phyloP scores from a whole-genome alignment of 2,888 invertebrate genomes.

The Polydesmus complanatus region DNA sequence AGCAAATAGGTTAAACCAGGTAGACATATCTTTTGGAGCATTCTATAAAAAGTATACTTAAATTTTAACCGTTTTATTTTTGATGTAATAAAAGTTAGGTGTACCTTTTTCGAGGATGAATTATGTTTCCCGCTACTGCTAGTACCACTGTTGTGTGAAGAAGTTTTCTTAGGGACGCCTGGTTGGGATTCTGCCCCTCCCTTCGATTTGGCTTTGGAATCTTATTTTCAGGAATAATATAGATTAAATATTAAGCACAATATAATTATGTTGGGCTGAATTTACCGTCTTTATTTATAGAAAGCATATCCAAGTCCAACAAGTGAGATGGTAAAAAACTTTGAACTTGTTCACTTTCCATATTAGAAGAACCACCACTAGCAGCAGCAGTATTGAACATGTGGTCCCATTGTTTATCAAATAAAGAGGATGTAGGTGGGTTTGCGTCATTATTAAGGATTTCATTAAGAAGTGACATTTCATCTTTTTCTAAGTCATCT shows the following conservation, averaged over 20 bases:
- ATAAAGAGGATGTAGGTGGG: not conserved
- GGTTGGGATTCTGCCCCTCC: too few species aligned
- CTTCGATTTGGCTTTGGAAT: too few species aligned
- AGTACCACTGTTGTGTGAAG: not conserved
- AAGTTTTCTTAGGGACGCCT: too few species aligned
- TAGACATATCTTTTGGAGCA: slow-evolving; percentile 20
- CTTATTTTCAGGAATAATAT: too few species aligned
- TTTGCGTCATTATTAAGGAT: slow-evolving; percentile 30
- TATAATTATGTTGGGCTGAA: too few species aligned
- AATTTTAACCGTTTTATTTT: not conserved
- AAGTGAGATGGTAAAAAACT: slow-evolving; percentile 34
- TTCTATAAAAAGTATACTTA: not conserved
- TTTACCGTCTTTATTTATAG: not conserved
- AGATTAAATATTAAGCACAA: too few species aligned
- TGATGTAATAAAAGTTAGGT: not conserved
- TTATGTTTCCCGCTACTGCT: not conserved
- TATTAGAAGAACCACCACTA: not conserved
- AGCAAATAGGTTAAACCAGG: slow-evolving; percentile 82
- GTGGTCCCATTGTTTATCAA: slow-evolving; percentile 8
- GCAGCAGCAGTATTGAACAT: not conserved
- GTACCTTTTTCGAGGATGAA: not conserved
- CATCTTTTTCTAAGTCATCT: slow-evolving; percentile 33
- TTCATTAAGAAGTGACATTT: slow-evolving; percentile 34
- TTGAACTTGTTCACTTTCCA: slow-evolving; percentile 12
- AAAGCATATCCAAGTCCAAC: slow-evolving; percentile 26